phyloP scores from a whole-genome alignment of 2,113 vertebrate genomes.

The Tetrax tetrax region DNA sequence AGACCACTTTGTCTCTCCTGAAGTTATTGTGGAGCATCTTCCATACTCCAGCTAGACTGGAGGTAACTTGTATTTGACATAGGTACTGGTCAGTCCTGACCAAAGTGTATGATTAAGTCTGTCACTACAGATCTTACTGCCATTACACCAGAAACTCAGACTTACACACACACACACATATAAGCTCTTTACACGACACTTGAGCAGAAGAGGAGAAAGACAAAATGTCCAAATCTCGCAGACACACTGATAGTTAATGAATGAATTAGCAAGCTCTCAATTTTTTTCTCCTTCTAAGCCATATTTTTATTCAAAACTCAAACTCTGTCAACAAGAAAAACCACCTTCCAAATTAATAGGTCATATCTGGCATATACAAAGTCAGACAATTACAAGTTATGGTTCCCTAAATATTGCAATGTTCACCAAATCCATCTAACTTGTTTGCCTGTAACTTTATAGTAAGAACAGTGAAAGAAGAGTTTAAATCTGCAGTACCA shows the following conservation, averaged over 20 bases:
- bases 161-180: neutral
- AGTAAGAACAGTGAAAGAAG: neutral
- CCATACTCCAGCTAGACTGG: rapidly evolving
- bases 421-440: neutral
- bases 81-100: neutral
- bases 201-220: neutral
- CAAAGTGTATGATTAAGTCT: neutral
- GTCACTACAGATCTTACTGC: neutral
- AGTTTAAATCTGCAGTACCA: neutral
- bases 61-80: neutral
- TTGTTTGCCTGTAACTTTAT: neutral
- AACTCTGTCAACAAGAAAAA: neutral
- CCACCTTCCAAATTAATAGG: neutral
- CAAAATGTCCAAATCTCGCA: neutral
- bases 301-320: neutral
- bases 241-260: neutral
- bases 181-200: neutral
- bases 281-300: neutral
- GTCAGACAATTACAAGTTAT: neutral
- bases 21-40: neutral
- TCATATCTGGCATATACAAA: neutral
- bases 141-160: neutral
- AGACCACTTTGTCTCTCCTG: neutral
- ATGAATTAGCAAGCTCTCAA: rapidly evolving
- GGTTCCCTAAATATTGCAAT: neutral